Base-by-base conservation (phyloP, 1,140 invertebrate genomes). In the Hirudo medicinalis region DNA sequence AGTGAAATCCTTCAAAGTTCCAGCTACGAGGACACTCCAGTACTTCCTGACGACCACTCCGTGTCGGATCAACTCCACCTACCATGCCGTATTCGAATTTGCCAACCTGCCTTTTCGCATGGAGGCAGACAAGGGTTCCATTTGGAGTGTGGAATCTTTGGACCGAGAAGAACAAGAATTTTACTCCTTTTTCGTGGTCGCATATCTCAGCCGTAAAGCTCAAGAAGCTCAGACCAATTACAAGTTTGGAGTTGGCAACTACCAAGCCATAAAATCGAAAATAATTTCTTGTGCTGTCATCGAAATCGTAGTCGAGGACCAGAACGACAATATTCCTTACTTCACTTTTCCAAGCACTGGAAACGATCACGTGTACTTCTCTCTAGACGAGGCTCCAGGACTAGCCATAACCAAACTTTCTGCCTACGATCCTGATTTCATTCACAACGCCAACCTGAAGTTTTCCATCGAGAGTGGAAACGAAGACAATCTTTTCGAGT, bases 401-500 rank as follows among this genome's bases (percentile, higher is more conserved):
- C 54, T 63, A 49, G 70, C 49, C 6, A 22, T 96, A 3, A 83
- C 89, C 20, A 89, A 88, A 79, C 85, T 96, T 3, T 85, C 74
- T 2, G 81, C 81, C 13, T 75, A 72, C n/a, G 81, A 83, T 73
- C 72, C 76, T 29, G 81, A 83, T 69, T 77, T 76, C 76, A 82
- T 81, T n/a, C 72, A 75, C 6, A 84, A 84, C 76, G 79, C 79
- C 2, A 74, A 79, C 43, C 71, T 85, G 32, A 79, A 77, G 9
- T 85, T 83, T 75, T 74, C 74, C 40, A 81, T 88, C 85, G 76
- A 84, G 90, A 70, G 87, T 88, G 78, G 81, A 11, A 79, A 78
- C 57, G 91, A 88, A 20, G 86, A 86, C 85, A 86, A 73, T 84
- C 90, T 29, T 87, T 95, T 97, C 83, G 88, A 87, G 25, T 92